A percentile compares a stretch with the other conserved stretches of the same genome.
phyloP scores from a whole-genome alignment of 2,797 vertebrate species.

The Heterohyrax brucei region DNA sequence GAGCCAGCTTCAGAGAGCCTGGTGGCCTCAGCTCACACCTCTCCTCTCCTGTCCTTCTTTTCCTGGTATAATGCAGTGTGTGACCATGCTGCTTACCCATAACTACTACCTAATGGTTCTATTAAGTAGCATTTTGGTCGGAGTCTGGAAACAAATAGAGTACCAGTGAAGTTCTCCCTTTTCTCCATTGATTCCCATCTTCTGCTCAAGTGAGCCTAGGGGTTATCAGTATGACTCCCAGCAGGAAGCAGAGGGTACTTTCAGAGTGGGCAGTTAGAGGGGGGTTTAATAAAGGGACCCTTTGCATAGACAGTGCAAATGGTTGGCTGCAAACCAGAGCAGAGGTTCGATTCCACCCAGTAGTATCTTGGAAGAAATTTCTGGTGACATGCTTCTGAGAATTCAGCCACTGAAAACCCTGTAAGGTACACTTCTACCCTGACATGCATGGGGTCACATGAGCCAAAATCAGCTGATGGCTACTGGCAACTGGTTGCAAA shows the following conservation, averaged over 20 bases:
- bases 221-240: not conserved
- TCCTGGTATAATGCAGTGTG: not conserved
- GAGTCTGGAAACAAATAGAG: not conserved
- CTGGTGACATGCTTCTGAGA: too few relatives aligned
- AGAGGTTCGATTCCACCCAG: too few relatives aligned
- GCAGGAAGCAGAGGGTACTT: not conserved
- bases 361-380: too few relatives aligned
- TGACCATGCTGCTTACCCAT: not conserved
- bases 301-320: too few relatives aligned
- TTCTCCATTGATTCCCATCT: not conserved
- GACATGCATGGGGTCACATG: too few relatives aligned
- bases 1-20: not conserved
- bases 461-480: not conserved
- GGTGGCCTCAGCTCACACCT: not conserved
- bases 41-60: not conserved
- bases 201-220: not conserved
- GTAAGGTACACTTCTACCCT: too few relatives aligned
- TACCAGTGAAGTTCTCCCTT: not conserved
- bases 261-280: not conserved
- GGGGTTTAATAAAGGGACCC: not conserved
- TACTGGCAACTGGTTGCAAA: not conserved
- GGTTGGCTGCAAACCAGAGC: too few relatives aligned
- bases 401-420: too few relatives aligned
- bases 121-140: not conserved
- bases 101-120: not conserved